These are phyloP conservation scores for Anthonomus grandis DNA, from an alignment of 1,140 invertebrate genomes.

Conservation along the genomic window DNA sequence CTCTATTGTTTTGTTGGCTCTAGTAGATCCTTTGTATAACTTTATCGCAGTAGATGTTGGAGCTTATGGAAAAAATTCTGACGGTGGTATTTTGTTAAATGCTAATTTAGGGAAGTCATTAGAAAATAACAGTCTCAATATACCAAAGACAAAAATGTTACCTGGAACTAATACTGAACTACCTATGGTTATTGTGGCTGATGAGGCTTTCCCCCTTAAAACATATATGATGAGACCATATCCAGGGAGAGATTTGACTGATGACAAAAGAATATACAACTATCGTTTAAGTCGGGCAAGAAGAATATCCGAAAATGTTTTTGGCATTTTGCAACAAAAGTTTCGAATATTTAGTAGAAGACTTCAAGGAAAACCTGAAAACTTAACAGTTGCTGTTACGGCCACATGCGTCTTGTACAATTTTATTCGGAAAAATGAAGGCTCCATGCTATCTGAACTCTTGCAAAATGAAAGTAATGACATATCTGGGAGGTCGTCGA, in stretches of 20 bases:
- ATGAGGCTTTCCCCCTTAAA: slow-evolving; percentile 26
- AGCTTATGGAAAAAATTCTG: slow-evolving; percentile 46
- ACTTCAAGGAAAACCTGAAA: too few species aligned
- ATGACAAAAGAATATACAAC: slow-evolving; percentile 49
- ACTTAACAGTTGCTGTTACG: too few species aligned
- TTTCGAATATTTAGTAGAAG: slow-evolving; percentile 30
- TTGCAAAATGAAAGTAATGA: too few species aligned
- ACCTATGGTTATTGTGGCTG: slow-evolving; percentile 31
- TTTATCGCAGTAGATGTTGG: slow-evolving; percentile 51
- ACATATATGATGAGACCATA: slow-evolving; percentile 17
- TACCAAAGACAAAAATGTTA: slow-evolving; percentile 14
- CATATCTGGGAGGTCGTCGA: too few species aligned
- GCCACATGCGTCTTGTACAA: too few species aligned
- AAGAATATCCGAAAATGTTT: slow-evolving; percentile 47
- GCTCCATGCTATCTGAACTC: too few species aligned
- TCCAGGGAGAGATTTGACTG: slow-evolving; percentile 6
- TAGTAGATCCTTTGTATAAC: slow-evolving; percentile 51
- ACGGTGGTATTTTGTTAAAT: slow-evolving; percentile 40
- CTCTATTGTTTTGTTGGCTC: slow-evolving; percentile 50
- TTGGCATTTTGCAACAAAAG: slow-evolving; percentile 46
- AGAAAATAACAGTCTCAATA: neutral
- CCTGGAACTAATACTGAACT: slow-evolving; percentile 15
- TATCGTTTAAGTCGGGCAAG: slow-evolving; percentile 46
- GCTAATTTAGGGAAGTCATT: slow-evolving; percentile 17
- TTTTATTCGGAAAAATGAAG: too few species aligned